Percentiles rank a stretch among this genome's conserved stretches.
Conservation (phyloP, 1,140 invertebrate species). For the Scaptomyza pallida region DNA sequence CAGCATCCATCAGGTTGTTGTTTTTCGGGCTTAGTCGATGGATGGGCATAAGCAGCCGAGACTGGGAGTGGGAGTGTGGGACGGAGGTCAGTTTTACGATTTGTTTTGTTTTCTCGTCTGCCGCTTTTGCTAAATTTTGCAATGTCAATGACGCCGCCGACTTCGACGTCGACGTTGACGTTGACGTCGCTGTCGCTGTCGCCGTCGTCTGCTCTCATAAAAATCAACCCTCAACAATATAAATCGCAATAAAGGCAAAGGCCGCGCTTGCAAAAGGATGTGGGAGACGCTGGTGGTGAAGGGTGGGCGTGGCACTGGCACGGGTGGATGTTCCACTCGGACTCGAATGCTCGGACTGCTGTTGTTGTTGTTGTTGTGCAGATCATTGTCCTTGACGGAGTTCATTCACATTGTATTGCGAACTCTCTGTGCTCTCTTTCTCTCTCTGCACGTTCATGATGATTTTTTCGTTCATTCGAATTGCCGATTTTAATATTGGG, state of each 20-base stretch:
- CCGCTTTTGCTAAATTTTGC: slow-evolving; percentile 58
- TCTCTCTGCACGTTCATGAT: slow-evolving; percentile 28
- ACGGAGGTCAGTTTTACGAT: slow-evolving; percentile 57
- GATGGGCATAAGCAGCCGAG: background rate
- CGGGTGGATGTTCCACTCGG: slow-evolving; percentile 27
- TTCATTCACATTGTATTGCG: slow-evolving; percentile 72
- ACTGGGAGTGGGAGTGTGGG: background rate
- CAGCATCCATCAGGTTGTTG: slow-evolving; percentile 59
- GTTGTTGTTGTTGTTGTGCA: slow-evolving; percentile 33
- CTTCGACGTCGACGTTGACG: slow-evolving; percentile 45
- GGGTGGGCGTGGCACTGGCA: slow-evolving; percentile 43
- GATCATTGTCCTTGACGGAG: slow-evolving; percentile 81
- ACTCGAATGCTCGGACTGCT: slow-evolving; percentile 7
- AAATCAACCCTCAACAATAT: slow-evolving; percentile 72
- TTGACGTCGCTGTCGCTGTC: slow-evolving; percentile 28
- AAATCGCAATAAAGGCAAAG: slow-evolving; percentile 68
- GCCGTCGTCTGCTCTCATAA: slow-evolving; percentile 59
- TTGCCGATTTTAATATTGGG: slow-evolving; percentile 72
- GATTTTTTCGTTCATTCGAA: slow-evolving; percentile 56
- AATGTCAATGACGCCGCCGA: slow-evolving; percentile 76
- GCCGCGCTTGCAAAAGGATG: slow-evolving; percentile 12
- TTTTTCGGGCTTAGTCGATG: background rate
- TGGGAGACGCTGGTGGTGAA: background rate
- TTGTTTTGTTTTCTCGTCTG: slow-evolving; percentile 71
- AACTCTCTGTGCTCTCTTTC: background rate